A percentile compares a stretch with the other conserved stretches of the same genome.
These are phyloP conservation scores for Datnioides undecimradiatus DNA, from an alignment of 2,113 vertebrate genomes.

Conservation along the genomic window DNA sequence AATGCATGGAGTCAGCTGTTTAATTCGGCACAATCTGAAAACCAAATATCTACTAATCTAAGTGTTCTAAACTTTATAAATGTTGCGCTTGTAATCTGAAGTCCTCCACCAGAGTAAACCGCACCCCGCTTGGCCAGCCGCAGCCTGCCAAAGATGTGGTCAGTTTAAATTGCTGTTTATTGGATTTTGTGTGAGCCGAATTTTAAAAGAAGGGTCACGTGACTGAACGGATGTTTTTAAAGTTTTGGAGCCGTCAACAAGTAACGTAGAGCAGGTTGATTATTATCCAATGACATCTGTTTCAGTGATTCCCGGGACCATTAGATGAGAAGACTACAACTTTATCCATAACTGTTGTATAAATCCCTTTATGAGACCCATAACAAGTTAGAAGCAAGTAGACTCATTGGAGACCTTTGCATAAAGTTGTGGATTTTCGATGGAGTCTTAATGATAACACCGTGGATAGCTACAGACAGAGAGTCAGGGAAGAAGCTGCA, in stretches of 20 bases:
- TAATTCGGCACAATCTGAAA: not conserved
- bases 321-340: not conserved
- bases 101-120: not conserved
- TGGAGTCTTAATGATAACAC: not conserved
- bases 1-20: accelerated
- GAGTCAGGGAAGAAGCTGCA: no score
- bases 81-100: not conserved
- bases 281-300: not conserved
- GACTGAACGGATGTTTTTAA: accelerated
- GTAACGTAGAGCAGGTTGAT: not conserved
- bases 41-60: not conserved
- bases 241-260: not conserved
- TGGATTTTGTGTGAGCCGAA: not conserved
- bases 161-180: not conserved
- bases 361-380: not conserved
- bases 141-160: not conserved
- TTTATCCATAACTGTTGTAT: not conserved
- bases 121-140: not conserved
- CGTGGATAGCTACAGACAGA: not conserved
- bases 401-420: not conserved
- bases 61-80: not conserved
- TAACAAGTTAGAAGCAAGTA: no score
- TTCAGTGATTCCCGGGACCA: not conserved
- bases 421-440: not conserved
- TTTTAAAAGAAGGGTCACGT: not conserved